Conservation (phyloP, 2,113 vertebrate species). For the Panthera tigris region DNA sequence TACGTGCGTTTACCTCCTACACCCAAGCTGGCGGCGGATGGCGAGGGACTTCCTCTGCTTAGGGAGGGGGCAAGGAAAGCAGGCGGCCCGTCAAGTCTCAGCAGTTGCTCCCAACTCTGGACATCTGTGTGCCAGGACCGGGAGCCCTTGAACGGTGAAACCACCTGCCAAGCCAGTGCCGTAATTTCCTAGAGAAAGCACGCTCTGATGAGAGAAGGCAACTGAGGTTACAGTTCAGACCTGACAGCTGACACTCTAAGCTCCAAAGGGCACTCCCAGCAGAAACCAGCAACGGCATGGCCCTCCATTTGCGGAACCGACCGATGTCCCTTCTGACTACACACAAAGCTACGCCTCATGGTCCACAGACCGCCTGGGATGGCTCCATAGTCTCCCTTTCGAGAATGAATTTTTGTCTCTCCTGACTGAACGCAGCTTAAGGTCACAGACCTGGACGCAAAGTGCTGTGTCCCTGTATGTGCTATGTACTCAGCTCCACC, state of each 20-base stretch:
- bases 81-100: background rate
- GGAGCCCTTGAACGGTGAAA: background rate
- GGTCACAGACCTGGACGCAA: background rate
- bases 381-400: background rate
- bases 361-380: background rate
- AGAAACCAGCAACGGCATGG: background rate
- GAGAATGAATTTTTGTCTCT: background rate
- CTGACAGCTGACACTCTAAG: background rate
- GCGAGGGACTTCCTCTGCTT: background rate
- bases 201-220: background rate
- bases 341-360: background rate
- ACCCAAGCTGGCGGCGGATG: background rate
- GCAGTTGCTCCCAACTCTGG: background rate
- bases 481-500: background rate
- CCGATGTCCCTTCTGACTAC: background rate
- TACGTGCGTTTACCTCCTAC: background rate
- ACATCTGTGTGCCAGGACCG: background rate
- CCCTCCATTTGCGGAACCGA: background rate
- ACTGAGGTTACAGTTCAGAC: background rate
- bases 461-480: background rate
- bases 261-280: background rate
- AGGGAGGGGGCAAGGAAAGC: background rate
- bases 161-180: slow-evolving; percentile 5
- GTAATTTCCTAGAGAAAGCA: slow-evolving; percentile 57
- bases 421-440: background rate